Evolutionary conservation across 2,888 invertebrate species (phyloP), one percentile per base, ranked within the genome.

Genomic region (Drosophila bunnanda): DNA sequence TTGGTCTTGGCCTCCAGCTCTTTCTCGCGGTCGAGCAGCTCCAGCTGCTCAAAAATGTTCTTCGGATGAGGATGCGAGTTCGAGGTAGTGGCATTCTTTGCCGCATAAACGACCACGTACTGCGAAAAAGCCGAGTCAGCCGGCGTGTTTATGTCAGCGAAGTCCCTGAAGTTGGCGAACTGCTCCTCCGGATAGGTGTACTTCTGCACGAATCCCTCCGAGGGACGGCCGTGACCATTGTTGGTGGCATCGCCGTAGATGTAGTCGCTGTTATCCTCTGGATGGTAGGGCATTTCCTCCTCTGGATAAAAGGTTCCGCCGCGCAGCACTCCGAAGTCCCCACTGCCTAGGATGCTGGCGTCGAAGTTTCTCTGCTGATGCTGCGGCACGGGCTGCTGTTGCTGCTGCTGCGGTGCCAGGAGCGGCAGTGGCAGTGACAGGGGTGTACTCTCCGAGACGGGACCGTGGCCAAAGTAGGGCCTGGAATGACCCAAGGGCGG

Each of bases 141-240:
- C 0, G 97, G 96, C 4, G 96, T 95, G 74, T 97, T 97, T 60
- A 97, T 97, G 84, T 97, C 97, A 1, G 97, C 97, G 88, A 97
- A 97, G 90, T 97, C 97, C 84, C 96, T 94, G 93, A 97, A 97
- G 90, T 97, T 97, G 6, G 97, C 96, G 89, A 97, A 97, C 89
- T 97, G 97, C 86, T 97, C 97, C 66, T 95, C 95, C 30, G 96
- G 95, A 79, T 96, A 95, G 56, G 96, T 96, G 6, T 95, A 95
- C 87, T 95, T 94, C 62, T 92, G 90, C 4, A 91, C 72, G 55
- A 90, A 91, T 0, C 96, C 96, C 86, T 96, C 96, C 1, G 94
- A 94, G 77, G 94, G 94, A 0, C 96, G 95, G 52, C 96, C 94
- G 17, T 95, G 95, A 61, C 96, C 96, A 0, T 96, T 95, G 84